These are phyloP conservation scores for Tiaroga cobitis DNA, from an alignment of 2,797 vertebrate genomes.

Conservation along the genomic window DNA sequence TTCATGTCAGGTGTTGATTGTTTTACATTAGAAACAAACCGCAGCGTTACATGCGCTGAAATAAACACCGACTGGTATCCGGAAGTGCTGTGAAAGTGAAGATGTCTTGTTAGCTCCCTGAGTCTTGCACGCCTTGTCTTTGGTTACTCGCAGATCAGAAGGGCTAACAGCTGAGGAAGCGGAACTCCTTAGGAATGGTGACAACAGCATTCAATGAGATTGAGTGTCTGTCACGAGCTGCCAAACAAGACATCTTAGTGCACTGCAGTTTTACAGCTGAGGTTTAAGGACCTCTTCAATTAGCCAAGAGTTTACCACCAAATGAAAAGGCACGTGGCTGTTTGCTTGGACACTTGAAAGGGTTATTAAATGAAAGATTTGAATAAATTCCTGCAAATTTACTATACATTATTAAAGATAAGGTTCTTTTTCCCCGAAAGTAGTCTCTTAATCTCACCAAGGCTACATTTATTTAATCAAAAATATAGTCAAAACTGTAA, in stretches of 20 bases:
- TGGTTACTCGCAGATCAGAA: slow-evolving; percentile 65
- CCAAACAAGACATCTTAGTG: slow-evolving; percentile 67
- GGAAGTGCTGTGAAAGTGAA: slow-evolving; percentile 17
- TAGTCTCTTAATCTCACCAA: too few relatives aligned
- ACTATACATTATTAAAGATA: not conserved
- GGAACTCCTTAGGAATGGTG: slow-evolving; percentile 74
- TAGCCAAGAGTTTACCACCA: not conserved
- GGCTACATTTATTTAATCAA: not conserved
- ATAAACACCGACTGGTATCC: not conserved
- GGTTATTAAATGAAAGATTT: not conserved
- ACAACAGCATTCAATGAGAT: slow-evolving; percentile 71
- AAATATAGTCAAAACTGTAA: not conserved
- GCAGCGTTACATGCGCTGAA: not conserved
- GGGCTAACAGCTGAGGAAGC: slow-evolving; percentile 72
- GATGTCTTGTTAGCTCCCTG: slow-evolving; percentile 39
- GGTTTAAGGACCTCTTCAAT: slow-evolving; percentile 57
- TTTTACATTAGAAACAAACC: not conserved
- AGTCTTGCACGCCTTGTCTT: slow-evolving; percentile 56
- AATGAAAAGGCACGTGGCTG: not conserved
- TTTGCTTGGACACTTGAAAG: slow-evolving; percentile 33
- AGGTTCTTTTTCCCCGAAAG: too few relatives aligned
- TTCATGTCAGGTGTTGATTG: slow-evolving; percentile 24
- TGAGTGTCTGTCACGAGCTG: slow-evolving; percentile 71
- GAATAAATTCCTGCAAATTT: too few relatives aligned
- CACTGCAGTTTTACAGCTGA: slow-evolving; percentile 47